A percentile compares a stretch with the other conserved stretches of the same genome.
phyloP scores from a whole-genome alignment of 1,140 invertebrate genomes.

The Lepidostoma basale region DNA sequence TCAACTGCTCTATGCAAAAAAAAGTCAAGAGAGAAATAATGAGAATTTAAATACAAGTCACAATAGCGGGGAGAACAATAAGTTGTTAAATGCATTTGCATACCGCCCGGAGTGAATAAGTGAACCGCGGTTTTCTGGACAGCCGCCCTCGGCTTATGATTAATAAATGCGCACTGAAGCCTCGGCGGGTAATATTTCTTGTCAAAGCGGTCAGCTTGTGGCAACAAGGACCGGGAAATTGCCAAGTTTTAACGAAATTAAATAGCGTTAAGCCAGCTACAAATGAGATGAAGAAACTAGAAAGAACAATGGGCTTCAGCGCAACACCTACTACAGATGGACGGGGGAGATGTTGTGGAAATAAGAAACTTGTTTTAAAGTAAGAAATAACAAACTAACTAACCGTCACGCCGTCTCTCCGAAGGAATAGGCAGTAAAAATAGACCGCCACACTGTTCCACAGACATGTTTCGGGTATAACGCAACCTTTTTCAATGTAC shows the following conservation, averaged over 20 bases:
- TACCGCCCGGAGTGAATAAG: not conserved
- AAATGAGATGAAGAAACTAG: not conserved
- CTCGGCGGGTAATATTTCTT: not conserved
- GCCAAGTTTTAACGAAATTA: slow-evolving; percentile 8
- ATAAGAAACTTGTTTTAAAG: too few species aligned
- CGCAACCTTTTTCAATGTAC: too few species aligned
- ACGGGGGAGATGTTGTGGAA: too few species aligned
- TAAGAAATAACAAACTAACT: too few species aligned
- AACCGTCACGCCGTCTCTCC: too few species aligned
- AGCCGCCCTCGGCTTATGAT: not conserved
- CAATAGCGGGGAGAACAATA: not conserved
- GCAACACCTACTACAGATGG: too few species aligned
- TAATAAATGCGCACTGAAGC: slow-evolving; percentile 2
- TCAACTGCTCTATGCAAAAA: too few species aligned
- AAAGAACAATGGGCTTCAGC: not conserved
- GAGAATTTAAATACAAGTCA: not conserved
- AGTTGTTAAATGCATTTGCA: not conserved
- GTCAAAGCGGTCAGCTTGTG: not conserved
- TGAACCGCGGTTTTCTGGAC: not conserved
- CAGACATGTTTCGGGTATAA: too few species aligned
- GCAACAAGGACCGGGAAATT: not conserved
- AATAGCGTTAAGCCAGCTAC: not conserved
- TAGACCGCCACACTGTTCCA: too few species aligned
- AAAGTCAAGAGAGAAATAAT: too few species aligned
- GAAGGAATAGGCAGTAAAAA: too few species aligned